These are phyloP conservation scores for Agrotis clavis DNA, from an alignment of 2,888 invertebrate genomes.

Conservation along the genomic window DNA sequence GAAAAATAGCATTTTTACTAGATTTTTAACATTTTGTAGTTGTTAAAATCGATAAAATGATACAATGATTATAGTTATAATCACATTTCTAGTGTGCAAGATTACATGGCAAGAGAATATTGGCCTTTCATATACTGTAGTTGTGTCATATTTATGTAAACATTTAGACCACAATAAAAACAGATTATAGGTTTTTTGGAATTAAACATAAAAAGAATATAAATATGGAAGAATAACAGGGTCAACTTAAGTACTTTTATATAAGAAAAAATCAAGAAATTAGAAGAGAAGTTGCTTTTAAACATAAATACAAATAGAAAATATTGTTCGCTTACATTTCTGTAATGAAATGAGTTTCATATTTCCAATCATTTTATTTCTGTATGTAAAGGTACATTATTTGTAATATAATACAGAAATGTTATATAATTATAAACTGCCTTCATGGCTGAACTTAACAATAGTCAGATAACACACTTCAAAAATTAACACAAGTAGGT, in stretches of 20 bases:
- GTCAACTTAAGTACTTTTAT: constrained; percentile 48
- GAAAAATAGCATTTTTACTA: constrained; percentile 70
- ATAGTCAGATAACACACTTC: constrained; percentile 7
- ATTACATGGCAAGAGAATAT: constrained; percentile 42
- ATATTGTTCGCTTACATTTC: constrained; percentile 24
- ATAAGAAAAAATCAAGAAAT: constrained; percentile 1
- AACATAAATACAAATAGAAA: constrained; percentile 2
- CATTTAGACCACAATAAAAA: constrained; percentile 16
- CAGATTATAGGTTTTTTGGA: background rate
- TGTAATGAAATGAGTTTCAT: constrained; percentile 14
- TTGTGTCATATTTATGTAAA: constrained; percentile 4
- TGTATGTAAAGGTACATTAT: constrained; percentile 3
- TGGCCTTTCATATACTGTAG: constrained; percentile 6
- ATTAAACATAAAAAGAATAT: background rate
- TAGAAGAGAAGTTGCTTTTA: background rate
- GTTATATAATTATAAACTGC: background rate
- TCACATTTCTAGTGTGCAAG: constrained; percentile 50
- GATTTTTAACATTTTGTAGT: constrained; percentile 60
- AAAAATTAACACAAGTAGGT: constrained; percentile 16
- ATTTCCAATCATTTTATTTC: constrained; percentile 15
- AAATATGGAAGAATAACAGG: background rate
- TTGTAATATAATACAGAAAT: constrained; percentile 10
- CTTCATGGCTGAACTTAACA: background rate
- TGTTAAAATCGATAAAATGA: constrained; percentile 50
- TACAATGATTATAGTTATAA: constrained; percentile 50